Evolutionary conservation across 2,888 invertebrate species (phyloP).

Genomic region (Cerastis leucographa): DNA sequence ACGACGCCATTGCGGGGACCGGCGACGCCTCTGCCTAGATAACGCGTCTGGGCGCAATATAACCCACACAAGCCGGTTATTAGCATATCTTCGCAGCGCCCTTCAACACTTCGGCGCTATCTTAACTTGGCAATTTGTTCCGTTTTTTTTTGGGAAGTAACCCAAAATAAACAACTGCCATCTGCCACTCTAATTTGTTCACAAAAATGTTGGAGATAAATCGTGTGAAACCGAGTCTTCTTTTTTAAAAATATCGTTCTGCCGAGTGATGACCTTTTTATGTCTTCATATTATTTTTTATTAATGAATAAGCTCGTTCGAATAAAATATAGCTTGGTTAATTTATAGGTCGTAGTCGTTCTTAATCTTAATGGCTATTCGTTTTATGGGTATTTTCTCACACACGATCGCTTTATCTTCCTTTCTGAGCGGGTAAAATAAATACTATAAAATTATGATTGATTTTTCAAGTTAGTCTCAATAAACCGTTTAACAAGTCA

Average conservation of each 20-base stretch:
- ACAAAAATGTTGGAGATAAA: constrained; percentile 32
- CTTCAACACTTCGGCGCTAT: constrained; percentile 58
- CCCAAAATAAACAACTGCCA: constrained; percentile 43
- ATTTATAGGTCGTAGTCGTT: constrained; percentile 58
- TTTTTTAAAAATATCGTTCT: constrained; percentile 24
- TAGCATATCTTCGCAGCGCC: constrained; percentile 73
- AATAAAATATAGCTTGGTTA: constrained; percentile 51
- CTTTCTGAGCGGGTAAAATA: constrained; percentile 40
- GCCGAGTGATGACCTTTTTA: constrained; percentile 54
- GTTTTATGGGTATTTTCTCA: constrained; percentile 48
- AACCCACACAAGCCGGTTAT: constrained; percentile 70
- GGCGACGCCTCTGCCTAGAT: constrained; percentile 71
- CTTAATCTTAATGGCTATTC: constrained; percentile 49
- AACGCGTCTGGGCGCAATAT: constrained; percentile 73
- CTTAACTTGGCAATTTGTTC: constrained; percentile 43
- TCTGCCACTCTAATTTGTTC: constrained; percentile 45
- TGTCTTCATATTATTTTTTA: constrained; percentile 47
- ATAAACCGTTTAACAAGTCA: constrained; percentile 49
- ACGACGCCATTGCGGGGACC: constrained; percentile 71
- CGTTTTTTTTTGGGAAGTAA: constrained; percentile 12
- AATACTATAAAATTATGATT: constrained; percentile 46
- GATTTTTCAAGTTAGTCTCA: constrained; percentile 35
- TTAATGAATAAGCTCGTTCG: constrained; percentile 40
- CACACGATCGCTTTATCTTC: constrained; percentile 40
- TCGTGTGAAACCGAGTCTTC: constrained; percentile 33